Conservation (phyloP, 2,888 invertebrate species). For the Tribolium freemani region DNA sequence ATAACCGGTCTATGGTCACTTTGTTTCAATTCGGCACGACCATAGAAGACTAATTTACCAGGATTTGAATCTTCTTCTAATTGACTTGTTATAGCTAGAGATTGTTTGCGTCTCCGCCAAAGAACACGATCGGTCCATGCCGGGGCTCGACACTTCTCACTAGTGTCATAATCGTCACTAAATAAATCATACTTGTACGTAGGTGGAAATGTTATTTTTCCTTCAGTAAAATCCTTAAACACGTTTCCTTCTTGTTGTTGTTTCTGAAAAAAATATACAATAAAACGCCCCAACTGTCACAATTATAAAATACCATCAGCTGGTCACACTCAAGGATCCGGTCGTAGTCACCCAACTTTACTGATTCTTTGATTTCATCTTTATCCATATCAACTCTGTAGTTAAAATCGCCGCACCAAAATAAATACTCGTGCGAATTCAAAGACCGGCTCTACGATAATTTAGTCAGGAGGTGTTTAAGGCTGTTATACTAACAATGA, state of each 20-base stretch:
- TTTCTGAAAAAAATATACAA: conserved; percentile 67
- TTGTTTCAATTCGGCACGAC: conserved; percentile 94
- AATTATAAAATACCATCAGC: conserved; percentile 70
- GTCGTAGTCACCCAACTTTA: conserved; percentile 81
- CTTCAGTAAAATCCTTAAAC: conserved; percentile 95
- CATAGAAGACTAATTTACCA: conserved; percentile 89
- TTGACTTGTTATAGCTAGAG: conserved; percentile 75
- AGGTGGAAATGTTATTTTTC: conserved; percentile 91
- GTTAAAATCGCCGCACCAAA: conserved; percentile 99
- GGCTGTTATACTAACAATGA: too few species aligned
- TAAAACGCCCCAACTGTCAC: conserved; percentile 15
- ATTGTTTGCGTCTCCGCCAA: conserved; percentile 87
- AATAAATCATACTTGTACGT: conserved; percentile 99
- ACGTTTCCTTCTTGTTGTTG: conserved; percentile 86
- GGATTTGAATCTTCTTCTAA: conserved; percentile 77
- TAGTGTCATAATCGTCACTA: conserved; percentile 98
- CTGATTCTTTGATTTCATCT: conserved; percentile 90
- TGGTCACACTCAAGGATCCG: conserved; percentile 90
- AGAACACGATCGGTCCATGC: conserved; percentile 99
- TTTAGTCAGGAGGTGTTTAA: neutral
- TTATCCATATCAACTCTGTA: conserved; percentile 97
- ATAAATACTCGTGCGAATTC: conserved; percentile 97
- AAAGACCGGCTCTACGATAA: conserved; percentile 79
- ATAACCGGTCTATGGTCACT: conserved; percentile 98
- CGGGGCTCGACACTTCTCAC: conserved; percentile 96